A percentile compares a stretch with the other conserved stretches of the same genome.
These are phyloP conservation scores for Ciona savignyi DNA, from an alignment of 23 tunicate species.

Conservation along the genomic window DNA sequence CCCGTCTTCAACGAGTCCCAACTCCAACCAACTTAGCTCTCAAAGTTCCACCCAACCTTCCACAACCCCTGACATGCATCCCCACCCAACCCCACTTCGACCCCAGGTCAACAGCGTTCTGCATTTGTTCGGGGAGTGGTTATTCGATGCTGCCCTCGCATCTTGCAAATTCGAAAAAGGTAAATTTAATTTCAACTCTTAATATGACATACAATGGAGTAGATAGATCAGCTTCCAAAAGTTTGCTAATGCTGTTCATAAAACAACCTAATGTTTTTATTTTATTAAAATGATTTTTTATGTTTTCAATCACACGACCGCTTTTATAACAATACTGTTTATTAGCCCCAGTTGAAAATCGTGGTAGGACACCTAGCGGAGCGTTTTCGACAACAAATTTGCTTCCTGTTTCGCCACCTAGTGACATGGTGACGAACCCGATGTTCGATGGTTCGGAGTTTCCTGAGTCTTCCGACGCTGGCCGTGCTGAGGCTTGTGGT, in stretches of 20 bases:
- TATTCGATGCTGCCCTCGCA: conserved; percentile 86
- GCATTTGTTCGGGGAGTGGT: conserved; percentile 85
- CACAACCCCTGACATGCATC: conserved; percentile 50
- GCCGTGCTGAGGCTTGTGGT: conserved; percentile 87
- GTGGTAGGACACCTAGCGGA: conserved; percentile 27
- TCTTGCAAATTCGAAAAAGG: conserved; percentile 47
- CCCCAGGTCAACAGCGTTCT: conserved; percentile 84
- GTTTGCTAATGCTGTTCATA: too few relatives aligned
- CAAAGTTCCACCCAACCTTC: neutral
- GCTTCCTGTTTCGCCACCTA: conserved; percentile 10
- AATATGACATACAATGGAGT: too few relatives aligned
- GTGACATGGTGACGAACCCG: conserved; percentile 62
- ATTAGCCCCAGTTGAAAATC: too few relatives aligned
- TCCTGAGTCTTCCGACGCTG: conserved; percentile 79
- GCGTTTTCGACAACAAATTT: conserved; percentile 19
- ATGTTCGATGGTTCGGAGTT: conserved; percentile 69
- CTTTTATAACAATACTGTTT: too few relatives aligned
- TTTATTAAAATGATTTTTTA: too few relatives aligned
- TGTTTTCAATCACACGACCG: too few relatives aligned
- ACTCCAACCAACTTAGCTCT: conserved; percentile 5
- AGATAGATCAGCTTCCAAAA: too few relatives aligned
- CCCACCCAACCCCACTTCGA: conserved; percentile 44
- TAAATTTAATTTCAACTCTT: neutral
- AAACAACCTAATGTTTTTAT: too few relatives aligned
- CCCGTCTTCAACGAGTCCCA: neutral